Conservation (phyloP, 1,140 invertebrate genomes). For the Drosophila fuyamai region DNA sequence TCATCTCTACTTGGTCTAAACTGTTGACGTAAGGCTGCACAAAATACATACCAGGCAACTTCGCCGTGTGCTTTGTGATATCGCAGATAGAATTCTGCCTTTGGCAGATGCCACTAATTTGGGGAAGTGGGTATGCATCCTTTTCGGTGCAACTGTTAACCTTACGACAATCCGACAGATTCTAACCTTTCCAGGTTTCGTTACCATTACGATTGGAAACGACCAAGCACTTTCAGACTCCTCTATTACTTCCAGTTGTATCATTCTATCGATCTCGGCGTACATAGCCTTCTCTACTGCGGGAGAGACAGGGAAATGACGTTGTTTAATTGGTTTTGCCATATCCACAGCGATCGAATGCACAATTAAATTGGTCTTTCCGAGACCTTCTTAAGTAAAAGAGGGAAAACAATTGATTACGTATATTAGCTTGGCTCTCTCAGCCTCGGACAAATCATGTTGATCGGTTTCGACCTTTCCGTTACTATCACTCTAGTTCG, state of each 20-base stretch:
- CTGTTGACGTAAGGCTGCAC: neutral
- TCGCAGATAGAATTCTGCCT: neutral
- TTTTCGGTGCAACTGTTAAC: too few species aligned
- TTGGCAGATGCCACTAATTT: neutral
- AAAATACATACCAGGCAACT: neutral
- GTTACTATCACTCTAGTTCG: neutral
- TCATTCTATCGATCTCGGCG: neutral
- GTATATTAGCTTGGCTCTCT: neutral
- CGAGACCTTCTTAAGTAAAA: neutral
- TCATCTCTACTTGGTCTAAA: neutral
- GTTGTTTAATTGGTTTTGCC: neutral
- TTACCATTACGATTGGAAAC: neutral
- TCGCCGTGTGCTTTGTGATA: neutral
- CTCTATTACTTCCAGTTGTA: neutral
- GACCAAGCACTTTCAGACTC: constrained; percentile 1
- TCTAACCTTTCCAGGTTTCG: neutral
- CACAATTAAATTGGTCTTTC: neutral
- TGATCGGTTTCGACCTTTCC: neutral
- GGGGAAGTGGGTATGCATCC: too few species aligned
- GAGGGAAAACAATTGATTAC: neutral
- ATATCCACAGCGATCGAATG: constrained; percentile 1
- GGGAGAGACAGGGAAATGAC: neutral
- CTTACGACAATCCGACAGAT: neutral
- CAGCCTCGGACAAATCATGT: constrained; percentile 1
- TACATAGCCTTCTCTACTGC: constrained; percentile 3